Evolutionary conservation across 2,113 vertebrate species (phyloP).

Genomic region (Acrocephalus kingi): DNA sequence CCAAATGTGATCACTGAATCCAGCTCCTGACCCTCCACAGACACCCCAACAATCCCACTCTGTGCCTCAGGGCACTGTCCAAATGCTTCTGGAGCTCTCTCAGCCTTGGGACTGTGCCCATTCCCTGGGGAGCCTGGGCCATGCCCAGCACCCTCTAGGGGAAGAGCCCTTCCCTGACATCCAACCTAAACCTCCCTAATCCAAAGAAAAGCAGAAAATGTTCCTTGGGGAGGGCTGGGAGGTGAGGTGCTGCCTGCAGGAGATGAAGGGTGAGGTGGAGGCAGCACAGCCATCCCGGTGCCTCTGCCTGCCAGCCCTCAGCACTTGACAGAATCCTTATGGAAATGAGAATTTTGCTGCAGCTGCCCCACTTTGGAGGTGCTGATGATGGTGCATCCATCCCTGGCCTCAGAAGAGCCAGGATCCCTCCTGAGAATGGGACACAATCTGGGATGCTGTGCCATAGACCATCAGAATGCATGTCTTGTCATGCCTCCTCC

Average conservation of each 20-base stretch:
- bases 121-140: background rate
- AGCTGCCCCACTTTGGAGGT: background rate
- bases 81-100: background rate
- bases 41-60: background rate
- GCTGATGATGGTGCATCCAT: background rate
- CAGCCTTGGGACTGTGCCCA: background rate
- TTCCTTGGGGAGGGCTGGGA: background rate
- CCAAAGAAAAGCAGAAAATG: background rate
- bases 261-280: background rate
- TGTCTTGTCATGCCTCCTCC: background rate
- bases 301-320: background rate
- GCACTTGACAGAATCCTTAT: background rate
- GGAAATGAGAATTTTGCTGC: background rate
- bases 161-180: rapidly evolving
- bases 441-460: background rate
- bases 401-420: background rate
- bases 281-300: background rate
- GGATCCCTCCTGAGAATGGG: background rate
- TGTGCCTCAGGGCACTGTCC: rapidly evolving
- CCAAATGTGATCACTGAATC: background rate
- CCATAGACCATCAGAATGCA: too few species aligned
- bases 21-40: background rate
- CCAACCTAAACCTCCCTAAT: background rate
- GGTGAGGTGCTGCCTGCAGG: background rate
- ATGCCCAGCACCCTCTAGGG: background rate